Conservation (phyloP, 2,888 invertebrate genomes). For the Drosophila prostipennis region DNA sequence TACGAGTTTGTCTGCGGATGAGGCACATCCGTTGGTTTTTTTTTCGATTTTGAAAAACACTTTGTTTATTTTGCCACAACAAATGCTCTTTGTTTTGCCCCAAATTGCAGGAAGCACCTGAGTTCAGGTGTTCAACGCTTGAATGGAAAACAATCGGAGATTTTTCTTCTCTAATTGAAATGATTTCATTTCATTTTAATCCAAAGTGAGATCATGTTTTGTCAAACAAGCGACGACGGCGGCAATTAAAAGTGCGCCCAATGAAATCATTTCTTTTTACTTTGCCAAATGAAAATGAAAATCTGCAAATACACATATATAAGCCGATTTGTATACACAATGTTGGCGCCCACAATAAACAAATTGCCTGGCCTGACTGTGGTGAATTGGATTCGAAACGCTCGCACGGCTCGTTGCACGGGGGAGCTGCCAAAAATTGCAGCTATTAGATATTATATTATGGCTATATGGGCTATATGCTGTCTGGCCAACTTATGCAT, state of each 20-base stretch:
- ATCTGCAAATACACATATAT: slow-evolving; percentile 17
- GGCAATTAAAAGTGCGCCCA: slow-evolving; percentile 47
- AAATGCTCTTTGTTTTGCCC: slow-evolving; percentile 44
- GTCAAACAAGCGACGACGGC: slow-evolving; percentile 56
- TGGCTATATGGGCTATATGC: slow-evolving; percentile 32
- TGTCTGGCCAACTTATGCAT: slow-evolving; percentile 21
- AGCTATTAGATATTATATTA: slow-evolving; percentile 43
- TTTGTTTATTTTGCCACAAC: slow-evolving; percentile 39
- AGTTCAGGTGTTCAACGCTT: slow-evolving; percentile 55
- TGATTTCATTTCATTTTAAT: slow-evolving; percentile 39
- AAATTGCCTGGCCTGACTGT: slow-evolving; percentile 67
- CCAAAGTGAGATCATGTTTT: slow-evolving; percentile 69
- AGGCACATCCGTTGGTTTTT: slow-evolving; percentile 30
- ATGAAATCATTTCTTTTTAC: slow-evolving; percentile 63
- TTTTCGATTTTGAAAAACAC: slow-evolving; percentile 3
- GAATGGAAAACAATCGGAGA: slow-evolving; percentile 27
- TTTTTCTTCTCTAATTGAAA: slow-evolving; percentile 12
- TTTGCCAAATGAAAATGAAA: slow-evolving; percentile 4
- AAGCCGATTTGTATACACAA: slow-evolving; percentile 41
- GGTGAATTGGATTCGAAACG: slow-evolving; percentile 73
- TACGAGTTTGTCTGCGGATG: slow-evolving; percentile 43
- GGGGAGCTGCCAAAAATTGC: slow-evolving; percentile 50
- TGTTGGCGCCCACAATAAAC: slow-evolving; percentile 69
- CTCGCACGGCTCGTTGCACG: slow-evolving; percentile 63
- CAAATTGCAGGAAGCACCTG: slow-evolving; percentile 53